A percentile compares a stretch with the other conserved stretches of the same genome.
These are phyloP conservation scores for Gambelia wislizenii DNA, from an alignment of 2,797 vertebrate genomes.

Conservation along the genomic window DNA sequence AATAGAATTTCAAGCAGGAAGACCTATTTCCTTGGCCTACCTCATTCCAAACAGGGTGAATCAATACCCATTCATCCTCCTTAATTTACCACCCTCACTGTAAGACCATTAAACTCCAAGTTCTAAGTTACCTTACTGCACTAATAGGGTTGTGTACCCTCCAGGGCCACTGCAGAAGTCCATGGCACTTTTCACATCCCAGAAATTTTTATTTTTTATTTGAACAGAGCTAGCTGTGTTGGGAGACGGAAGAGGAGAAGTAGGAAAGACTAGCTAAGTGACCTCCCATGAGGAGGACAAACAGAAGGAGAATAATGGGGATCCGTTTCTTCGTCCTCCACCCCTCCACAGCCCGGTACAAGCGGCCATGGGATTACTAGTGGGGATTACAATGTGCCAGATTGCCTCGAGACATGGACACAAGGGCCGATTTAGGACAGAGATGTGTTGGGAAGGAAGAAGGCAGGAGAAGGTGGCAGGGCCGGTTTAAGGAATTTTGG, in stretches of 20 bases:
- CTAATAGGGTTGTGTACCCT: no score
- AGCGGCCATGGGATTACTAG: conserved; percentile 2
- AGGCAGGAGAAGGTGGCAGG: background rate
- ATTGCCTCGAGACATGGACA: background rate
- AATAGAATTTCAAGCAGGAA: no score
- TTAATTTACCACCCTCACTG: no score
- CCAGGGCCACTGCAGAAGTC: background rate
- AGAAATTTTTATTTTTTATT: no score
- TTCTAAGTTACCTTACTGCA: background rate
- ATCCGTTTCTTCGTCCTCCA: background rate
- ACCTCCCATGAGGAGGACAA: background rate
- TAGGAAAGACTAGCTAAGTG: background rate
- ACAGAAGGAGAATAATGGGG: conserved; percentile 2
- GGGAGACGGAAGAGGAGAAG: background rate
- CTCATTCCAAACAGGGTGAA: background rate
- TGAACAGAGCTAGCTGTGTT: background rate
- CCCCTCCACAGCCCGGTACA: background rate
- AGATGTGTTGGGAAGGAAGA: background rate
- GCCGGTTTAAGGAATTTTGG: no score
- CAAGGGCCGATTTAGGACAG: conserved; percentile 17
- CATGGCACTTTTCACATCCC: background rate
- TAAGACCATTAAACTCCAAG: background rate
- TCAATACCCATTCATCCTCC: background rate
- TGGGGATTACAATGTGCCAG: conserved; percentile 11
- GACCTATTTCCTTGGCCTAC: background rate